Evolutionary conservation across 2,113 vertebrate genomes (phyloP).

Genomic region (Strigops habroptila): DNA sequence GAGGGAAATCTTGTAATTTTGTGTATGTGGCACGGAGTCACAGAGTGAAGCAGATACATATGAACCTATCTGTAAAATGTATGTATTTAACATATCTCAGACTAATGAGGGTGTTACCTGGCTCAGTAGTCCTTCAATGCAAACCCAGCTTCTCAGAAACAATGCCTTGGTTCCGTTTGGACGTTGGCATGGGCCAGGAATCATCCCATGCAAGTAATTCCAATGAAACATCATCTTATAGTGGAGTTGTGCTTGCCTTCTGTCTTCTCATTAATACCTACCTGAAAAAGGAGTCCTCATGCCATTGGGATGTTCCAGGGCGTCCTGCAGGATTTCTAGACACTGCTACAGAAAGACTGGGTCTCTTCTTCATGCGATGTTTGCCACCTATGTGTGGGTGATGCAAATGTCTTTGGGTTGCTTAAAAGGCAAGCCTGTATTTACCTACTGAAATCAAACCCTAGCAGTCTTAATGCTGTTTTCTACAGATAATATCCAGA

Average conservation of each 20-base stretch:
- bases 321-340: background rate
- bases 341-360: fast-evolving
- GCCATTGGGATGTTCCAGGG: fast-evolving
- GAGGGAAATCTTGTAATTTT: background rate
- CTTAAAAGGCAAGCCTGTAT: background rate
- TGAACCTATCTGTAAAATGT: too few relatives aligned
- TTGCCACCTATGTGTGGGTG: background rate
- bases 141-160: background rate
- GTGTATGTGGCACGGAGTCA: background rate
- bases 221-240: background rate
- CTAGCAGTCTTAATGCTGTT: fast-evolving
- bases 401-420: background rate
- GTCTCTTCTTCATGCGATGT: background rate
- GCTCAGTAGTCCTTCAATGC: fast-evolving
- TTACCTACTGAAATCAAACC: background rate
- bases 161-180: fast-evolving
- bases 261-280: background rate
- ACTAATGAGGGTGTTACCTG: background rate
- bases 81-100: background rate
- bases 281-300: background rate
- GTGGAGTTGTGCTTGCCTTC: background rate
- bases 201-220: fast-evolving
- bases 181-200: background rate
- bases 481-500: background rate
- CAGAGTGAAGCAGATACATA: background rate